These are phyloP conservation scores for Calidris pygmaea DNA, from an alignment of 2,113 vertebrate genomes.

Conservation along the genomic window DNA sequence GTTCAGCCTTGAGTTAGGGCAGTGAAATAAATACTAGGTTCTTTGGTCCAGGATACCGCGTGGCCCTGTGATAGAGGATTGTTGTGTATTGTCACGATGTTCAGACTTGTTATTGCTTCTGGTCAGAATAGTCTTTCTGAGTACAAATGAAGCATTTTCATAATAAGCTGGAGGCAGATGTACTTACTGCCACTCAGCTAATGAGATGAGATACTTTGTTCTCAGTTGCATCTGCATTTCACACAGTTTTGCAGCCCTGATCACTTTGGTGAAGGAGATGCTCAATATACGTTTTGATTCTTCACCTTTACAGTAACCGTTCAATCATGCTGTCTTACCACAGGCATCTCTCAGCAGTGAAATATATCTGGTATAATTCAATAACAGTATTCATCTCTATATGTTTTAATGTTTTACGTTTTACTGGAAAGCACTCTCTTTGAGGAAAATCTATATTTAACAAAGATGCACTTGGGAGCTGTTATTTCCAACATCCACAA, in stretches of 20 bases:
- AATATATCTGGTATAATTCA: background rate
- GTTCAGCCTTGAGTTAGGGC: background rate
- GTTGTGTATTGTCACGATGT: background rate
- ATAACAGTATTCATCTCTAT: background rate
- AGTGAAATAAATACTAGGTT: background rate
- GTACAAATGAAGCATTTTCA: background rate
- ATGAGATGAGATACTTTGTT: background rate
- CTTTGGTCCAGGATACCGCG: background rate
- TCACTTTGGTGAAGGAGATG: background rate
- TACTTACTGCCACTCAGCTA: background rate
- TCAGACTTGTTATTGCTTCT: background rate
- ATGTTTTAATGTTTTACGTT: fast-evolving
- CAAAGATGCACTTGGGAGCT: background rate
- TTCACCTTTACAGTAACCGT: background rate
- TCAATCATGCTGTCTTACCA: background rate
- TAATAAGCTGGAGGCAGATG: background rate
- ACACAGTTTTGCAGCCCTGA: background rate
- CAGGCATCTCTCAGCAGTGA: background rate
- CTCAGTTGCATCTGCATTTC: background rate
- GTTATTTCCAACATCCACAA: background rate
- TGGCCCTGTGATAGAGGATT: background rate
- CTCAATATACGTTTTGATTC: background rate
- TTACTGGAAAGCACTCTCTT: background rate
- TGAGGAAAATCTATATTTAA: background rate
- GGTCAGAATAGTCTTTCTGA: background rate